phyloP scores from a whole-genome alignment of 2,113 vertebrate genomes.

The Pygoscelis antarcticus region DNA sequence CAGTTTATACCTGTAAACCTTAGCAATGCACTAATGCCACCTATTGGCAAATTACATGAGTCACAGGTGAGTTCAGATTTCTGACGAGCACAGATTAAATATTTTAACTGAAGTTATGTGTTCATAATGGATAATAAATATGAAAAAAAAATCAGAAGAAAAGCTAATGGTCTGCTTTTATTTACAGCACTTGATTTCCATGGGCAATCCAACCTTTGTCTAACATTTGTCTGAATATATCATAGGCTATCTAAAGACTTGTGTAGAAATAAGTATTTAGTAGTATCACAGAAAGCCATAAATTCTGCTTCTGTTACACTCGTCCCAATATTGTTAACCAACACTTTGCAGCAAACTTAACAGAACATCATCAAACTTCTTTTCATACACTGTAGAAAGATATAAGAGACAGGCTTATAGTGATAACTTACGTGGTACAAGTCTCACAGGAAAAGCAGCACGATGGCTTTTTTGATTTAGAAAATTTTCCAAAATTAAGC shows the following conservation, averaged over 20 bases:
- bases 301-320: not conserved
- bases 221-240: not conserved
- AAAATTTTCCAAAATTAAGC: not conserved
- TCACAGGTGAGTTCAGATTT: not conserved
- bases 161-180: not conserved
- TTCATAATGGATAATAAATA: not conserved
- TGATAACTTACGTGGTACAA: not conserved
- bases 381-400: not conserved
- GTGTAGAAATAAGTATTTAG: not conserved
- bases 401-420: not conserved
- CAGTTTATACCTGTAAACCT: not conserved
- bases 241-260: not conserved
- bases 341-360: not conserved
- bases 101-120: not conserved
- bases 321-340: not conserved
- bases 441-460: not conserved
- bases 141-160: not conserved
- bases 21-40: slow-evolving; percentile 63
- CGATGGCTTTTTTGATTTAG: not conserved
- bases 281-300: not conserved
- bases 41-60: slow-evolving; percentile 39
- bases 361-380: not conserved
- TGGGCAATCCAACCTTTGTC: not conserved
- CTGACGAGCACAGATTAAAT: not conserved
- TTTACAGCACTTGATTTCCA: not conserved